Percentiles rank a stretch among this genome's conserved stretches.
Conservation (phyloP, 1,140 invertebrate genomes). For the Contarinia nasturtii region DNA sequence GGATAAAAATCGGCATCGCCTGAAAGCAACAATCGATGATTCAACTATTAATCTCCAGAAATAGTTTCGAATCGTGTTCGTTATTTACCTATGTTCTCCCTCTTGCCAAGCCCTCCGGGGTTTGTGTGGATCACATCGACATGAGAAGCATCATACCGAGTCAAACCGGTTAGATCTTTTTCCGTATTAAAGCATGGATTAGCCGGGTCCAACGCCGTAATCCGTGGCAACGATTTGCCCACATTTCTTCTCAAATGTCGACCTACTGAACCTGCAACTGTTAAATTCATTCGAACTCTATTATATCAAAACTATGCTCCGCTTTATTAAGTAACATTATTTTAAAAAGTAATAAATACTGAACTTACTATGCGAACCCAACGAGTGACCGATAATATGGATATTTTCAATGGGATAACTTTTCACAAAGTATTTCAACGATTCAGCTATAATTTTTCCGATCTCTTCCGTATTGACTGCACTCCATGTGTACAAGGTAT, state of each 20-base stretch:
- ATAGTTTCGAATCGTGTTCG: no score
- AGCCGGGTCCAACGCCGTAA: conserved; percentile 46
- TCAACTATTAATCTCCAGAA: no score
- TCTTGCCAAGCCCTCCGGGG: conserved; percentile 43
- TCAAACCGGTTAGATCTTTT: conserved; percentile 27
- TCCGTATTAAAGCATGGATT: conserved; percentile 36
- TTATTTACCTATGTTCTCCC: conserved; percentile 27
- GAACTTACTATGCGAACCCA: background rate
- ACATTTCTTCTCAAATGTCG: conserved; percentile 20
- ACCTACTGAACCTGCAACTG: conserved; percentile 27
- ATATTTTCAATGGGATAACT: conserved; percentile 12
- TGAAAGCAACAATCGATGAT: no score
- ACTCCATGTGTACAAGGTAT: conserved; percentile 20
- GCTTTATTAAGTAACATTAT: no score
- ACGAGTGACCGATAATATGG: conserved; percentile 15
- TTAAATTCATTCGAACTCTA: no score
- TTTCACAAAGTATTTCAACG: conserved; percentile 12
- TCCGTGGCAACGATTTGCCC: conserved; percentile 21
- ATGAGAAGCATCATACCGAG: conserved; percentile 32
- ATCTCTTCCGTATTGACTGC: conserved; percentile 21
- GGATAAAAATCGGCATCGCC: conserved; percentile 65
- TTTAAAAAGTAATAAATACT: no score
- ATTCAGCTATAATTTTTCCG: conserved; percentile 14
- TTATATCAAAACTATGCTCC: no score
- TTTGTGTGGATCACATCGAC: conserved; percentile 60